Conservation (phyloP, 2,797 vertebrate species). For the Crocidura indochinensis region DNA sequence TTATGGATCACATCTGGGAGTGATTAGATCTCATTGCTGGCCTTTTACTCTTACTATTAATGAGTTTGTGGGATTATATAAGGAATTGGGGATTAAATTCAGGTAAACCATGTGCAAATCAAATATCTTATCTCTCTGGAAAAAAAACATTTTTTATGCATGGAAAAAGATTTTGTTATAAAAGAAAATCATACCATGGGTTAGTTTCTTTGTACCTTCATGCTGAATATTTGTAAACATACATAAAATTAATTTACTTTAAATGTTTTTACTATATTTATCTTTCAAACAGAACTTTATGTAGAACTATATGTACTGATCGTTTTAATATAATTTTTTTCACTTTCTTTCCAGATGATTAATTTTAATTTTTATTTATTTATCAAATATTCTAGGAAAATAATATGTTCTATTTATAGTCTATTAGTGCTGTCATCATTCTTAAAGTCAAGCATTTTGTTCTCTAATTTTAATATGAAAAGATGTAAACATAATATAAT, state of each 20-base stretch:
- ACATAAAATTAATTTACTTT: background rate
- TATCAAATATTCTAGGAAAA: too few relatives aligned
- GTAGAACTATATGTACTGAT: background rate
- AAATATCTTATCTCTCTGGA: too few relatives aligned
- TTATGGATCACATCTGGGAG: too few relatives aligned
- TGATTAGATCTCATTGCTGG: too few relatives aligned
- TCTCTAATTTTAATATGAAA: background rate
- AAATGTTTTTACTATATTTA: background rate
- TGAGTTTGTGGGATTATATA: too few relatives aligned
- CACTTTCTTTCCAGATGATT: background rate
- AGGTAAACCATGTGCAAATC: too few relatives aligned
- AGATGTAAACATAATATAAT: background rate
- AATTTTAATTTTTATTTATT: background rate
- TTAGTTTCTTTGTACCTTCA: background rate
- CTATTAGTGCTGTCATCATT: slow-evolving; percentile 5
- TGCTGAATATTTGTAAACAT: too few relatives aligned
- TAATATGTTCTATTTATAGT: background rate
- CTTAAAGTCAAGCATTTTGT: background rate
- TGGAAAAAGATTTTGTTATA: background rate
- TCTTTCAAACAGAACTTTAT: slow-evolving; percentile 28
- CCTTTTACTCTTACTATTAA: too few relatives aligned
- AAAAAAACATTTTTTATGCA: too few relatives aligned
- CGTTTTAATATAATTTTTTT: background rate
- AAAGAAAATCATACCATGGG: background rate
- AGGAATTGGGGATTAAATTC: too few relatives aligned